Evolutionary conservation across 2,797 vertebrate species (phyloP), one percentile per base, ranked within the genome.

Genomic region (Hippoglossus hippoglossus): DNA sequence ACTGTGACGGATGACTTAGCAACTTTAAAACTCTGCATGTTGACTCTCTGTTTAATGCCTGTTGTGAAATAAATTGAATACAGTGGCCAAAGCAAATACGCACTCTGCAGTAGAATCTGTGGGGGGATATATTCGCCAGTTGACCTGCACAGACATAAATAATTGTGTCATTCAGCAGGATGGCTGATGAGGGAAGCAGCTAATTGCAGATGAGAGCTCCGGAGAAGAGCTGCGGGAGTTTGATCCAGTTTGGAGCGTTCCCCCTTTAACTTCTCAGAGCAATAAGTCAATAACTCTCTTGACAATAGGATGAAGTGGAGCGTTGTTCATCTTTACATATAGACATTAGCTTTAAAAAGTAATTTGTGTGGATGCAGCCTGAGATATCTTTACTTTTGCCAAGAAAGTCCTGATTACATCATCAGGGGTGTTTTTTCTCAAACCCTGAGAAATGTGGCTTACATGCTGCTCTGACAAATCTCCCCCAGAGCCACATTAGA

Each of bases 51-150:
- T 66, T 75, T 54, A 58, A 72, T 57, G 54, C 47, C 34, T 73
- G 64, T 71, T 77, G 62, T 71, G 63, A 71, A 75, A 77, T 52
- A 31, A 77, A 63, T 41, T 52, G 36, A 67, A 67, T 53, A 26
- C 16, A 31, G 26, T 7, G 24, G 54, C 73, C 72, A 79, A 67
- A 62, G 21, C 3, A 61, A 77, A 85, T 16, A 57, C 12, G 58
- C 31, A 31, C 49, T 65, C 36, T 5, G 59, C 36, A 36, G 49
- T 76, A 28, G 47, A 61, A 41, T 62, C 26, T 15, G 65, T 39
- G 28, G 34, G 28, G 4, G 31, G 36, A 67, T 59, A 55, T 71
- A 71, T 74, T 71, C 22, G 59, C 52, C 34, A 36, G 34, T 75
- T 70, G 50, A 73, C 59, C 25, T 41, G 28, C 63, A 63, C 31